Evolutionary conservation across 2,797 vertebrate genomes (phyloP).

Genomic region (Melanotaenia boesemani): DNA sequence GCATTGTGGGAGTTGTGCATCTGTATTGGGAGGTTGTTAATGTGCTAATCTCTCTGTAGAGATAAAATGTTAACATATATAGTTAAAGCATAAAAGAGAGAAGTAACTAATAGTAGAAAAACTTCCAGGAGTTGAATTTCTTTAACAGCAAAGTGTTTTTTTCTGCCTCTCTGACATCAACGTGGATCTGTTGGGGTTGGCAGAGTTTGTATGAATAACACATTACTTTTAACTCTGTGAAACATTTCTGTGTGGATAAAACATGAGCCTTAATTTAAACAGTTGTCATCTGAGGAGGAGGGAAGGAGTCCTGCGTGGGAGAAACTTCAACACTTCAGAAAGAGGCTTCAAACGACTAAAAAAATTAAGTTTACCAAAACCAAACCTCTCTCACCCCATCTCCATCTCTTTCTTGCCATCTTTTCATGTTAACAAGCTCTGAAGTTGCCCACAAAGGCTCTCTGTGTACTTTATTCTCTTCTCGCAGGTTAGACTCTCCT

Average conservation of each 20-base stretch:
- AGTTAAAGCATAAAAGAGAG: background rate
- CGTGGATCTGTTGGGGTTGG: background rate
- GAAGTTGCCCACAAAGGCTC: slow-evolving; percentile 40
- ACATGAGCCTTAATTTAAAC: slow-evolving; percentile 50
- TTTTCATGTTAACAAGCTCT: slow-evolving; percentile 63
- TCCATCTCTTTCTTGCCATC: background rate
- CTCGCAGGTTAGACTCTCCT: slow-evolving; percentile 56
- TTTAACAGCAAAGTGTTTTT: background rate
- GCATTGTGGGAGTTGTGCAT: too few species aligned
- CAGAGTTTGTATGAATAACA: slow-evolving; percentile 36
- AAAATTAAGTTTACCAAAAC: slow-evolving; percentile 38
- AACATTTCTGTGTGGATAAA: slow-evolving; percentile 39
- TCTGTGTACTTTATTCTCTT: slow-evolving; percentile 21
- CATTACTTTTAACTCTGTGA: slow-evolving; percentile 23
- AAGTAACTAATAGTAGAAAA: background rate
- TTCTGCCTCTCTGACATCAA: background rate
- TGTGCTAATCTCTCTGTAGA: too few species aligned
- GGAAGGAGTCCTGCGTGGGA: slow-evolving; percentile 38
- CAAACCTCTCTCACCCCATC: background rate
- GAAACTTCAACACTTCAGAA: slow-evolving; percentile 33
- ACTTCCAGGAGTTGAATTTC: background rate
- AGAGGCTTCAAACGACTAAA: slow-evolving; percentile 36
- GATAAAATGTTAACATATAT: background rate
- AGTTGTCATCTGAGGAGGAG: slow-evolving; percentile 47
- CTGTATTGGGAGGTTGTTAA: too few species aligned